Evolutionary conservation across 1,140 invertebrate genomes (phyloP).

Genomic region (Drosophila quadrilineata): DNA sequence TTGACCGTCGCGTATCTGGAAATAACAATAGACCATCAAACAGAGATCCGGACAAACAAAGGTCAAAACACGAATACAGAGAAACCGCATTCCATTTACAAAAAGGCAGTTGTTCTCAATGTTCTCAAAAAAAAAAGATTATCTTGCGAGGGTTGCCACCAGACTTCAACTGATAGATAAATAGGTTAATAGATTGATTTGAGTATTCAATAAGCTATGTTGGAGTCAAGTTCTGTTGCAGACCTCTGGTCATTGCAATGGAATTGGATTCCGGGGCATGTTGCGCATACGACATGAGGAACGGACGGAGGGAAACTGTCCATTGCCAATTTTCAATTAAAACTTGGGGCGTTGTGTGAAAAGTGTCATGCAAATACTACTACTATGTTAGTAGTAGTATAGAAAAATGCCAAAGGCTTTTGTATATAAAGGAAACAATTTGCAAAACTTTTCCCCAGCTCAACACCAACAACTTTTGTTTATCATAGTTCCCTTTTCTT

Average conservation of each 20-base stretch:
- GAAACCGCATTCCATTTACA: constrained; percentile 16
- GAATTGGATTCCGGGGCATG: constrained; percentile 3
- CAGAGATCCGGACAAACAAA: neutral
- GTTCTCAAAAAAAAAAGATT: constrained; percentile 19
- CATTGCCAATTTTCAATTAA: constrained; percentile 70
- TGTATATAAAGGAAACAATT: constrained; percentile 40
- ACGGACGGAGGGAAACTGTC: neutral
- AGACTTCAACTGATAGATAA: neutral
- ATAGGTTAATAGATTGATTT: no score
- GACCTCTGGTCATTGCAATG: constrained; percentile 1
- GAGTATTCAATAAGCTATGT: no score
- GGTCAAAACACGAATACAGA: neutral
- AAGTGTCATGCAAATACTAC: constrained; percentile 22
- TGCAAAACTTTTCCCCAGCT: constrained; percentile 41
- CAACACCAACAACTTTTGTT: constrained; percentile 13
- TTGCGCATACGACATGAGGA: constrained; percentile 29
- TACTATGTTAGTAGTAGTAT: no score
- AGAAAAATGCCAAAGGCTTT: constrained; percentile 9
- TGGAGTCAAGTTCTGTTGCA: neutral
- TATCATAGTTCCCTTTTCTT: no score
- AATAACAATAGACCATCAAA: neutral
- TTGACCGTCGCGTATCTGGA: constrained; percentile 87
- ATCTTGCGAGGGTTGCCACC: neutral
- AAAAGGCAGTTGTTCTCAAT: neutral
- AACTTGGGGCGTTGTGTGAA: constrained; percentile 34